Conservation (phyloP, 37 sponge, comb jelly and placozoan species). For the Petrosia ficiformis region DNA sequence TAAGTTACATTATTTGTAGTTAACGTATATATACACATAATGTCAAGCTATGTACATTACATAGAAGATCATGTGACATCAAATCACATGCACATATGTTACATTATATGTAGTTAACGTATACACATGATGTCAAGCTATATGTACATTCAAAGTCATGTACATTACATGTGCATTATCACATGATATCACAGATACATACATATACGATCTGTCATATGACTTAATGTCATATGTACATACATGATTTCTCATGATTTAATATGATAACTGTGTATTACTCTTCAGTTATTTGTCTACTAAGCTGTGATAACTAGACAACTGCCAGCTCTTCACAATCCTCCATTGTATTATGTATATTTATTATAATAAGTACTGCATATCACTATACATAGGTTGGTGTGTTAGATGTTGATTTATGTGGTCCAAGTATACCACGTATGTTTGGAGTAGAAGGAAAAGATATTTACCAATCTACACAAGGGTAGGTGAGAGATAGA, state of each 20-base stretch:
- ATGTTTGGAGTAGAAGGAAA: slow-evolving; percentile 88
- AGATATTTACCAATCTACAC: slow-evolving; percentile 90
- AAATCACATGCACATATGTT: background rate
- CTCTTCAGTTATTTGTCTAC: too few species aligned
- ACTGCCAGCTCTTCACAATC: too few species aligned
- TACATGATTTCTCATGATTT: too few species aligned
- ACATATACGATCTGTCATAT: too few species aligned
- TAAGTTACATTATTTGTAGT: background rate
- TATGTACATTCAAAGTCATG: too few species aligned
- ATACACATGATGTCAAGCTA: background rate
- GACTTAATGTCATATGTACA: too few species aligned
- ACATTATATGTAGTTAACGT: background rate
- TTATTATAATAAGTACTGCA: too few species aligned
- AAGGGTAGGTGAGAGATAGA: slow-evolving; percentile 96
- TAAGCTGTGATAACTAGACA: too few species aligned
- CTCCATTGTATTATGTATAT: too few species aligned
- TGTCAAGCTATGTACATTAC: background rate
- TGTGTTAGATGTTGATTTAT: slow-evolving; percentile 95
- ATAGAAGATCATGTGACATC: background rate
- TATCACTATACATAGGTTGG: slow-evolving; percentile 86
- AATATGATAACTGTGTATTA: too few species aligned
- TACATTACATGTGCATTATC: too few species aligned
- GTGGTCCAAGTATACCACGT: slow-evolving; percentile 95
- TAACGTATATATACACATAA: background rate
- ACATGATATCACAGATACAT: too few species aligned